Conservation (phyloP, 2,797 vertebrate genomes). For the Paratrypauchen microcephalus region DNA sequence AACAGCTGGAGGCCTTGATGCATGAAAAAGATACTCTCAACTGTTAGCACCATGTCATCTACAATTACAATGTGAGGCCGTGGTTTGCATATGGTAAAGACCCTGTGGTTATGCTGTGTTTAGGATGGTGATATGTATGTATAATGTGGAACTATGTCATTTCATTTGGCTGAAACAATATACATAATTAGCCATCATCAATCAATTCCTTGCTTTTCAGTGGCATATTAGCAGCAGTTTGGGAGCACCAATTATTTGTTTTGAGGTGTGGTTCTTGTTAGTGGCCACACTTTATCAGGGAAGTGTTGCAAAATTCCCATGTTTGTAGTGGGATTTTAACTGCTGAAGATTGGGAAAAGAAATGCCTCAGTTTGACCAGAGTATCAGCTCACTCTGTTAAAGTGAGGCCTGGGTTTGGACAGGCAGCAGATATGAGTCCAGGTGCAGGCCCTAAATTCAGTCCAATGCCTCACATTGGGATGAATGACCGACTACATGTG, state of each 20-base stretch:
- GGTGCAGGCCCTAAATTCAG: slow-evolving; percentile 75
- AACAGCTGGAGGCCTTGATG: background rate
- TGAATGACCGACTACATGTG: slow-evolving; percentile 63
- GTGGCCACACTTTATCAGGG: slow-evolving; percentile 5
- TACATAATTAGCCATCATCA: slow-evolving; percentile 13
- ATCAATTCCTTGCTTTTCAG: slow-evolving; percentile 36
- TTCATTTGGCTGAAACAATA: background rate
- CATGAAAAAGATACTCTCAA: slow-evolving; percentile 5
- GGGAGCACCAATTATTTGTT: slow-evolving; percentile 21
- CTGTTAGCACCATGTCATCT: background rate
- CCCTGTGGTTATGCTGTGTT: background rate
- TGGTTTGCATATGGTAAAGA: background rate
- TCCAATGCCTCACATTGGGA: slow-evolving; percentile 45
- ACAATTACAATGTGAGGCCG: background rate
- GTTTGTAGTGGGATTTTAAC: slow-evolving; percentile 9
- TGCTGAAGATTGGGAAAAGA: slow-evolving; percentile 31
- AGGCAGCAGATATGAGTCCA: slow-evolving; percentile 65
- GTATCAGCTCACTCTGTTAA: slow-evolving; percentile 66
- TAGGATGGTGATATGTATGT: background rate
- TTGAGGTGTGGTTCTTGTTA: slow-evolving; percentile 14
- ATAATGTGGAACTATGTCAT: too few species aligned
- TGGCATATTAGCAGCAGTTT: slow-evolving; percentile 49
- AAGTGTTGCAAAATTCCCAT: slow-evolving; percentile 5
- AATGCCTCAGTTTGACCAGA: slow-evolving; percentile 55
- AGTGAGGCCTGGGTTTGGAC: slow-evolving; percentile 60